Conservation (phyloP, 2,113 vertebrate species). For the Serinus canaria region DNA sequence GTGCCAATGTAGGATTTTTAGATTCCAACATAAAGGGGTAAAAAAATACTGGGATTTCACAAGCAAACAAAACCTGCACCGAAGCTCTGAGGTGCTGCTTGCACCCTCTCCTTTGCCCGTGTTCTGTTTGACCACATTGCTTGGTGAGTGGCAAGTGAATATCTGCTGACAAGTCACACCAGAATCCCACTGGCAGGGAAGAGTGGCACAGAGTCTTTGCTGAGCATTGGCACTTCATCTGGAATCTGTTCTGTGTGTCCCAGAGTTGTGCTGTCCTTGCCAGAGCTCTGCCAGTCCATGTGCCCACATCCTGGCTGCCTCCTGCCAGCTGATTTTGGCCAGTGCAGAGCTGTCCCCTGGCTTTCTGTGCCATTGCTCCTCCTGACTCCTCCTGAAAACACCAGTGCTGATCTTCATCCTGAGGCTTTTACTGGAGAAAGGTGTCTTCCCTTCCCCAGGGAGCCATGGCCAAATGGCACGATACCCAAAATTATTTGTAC, state of each 20-base stretch:
- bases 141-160: neutral
- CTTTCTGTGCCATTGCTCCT: neutral
- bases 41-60: neutral
- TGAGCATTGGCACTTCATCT: neutral
- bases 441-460: neutral
- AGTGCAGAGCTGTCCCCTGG: neutral
- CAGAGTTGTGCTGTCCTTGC: neutral
- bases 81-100: neutral
- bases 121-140: neutral
- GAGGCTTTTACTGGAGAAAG: neutral
- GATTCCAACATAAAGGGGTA: neutral
- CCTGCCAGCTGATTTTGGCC: neutral
- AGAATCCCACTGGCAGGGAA: neutral
- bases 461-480: neutral
- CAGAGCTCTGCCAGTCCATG: neutral
- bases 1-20: neutral
- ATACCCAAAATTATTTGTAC: neutral
- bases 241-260: neutral
- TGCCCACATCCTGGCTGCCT: neutral
- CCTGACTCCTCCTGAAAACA: neutral
- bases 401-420: neutral
- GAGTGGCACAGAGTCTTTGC: neutral
- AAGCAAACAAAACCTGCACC: neutral
- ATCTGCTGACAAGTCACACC: neutral
- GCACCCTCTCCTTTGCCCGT: fast-evolving